Percentiles rank a stretch among this genome's conserved stretches.
phyloP scores from a whole-genome alignment of 2,113 vertebrate species.

The Ictalurus punctatus region DNA sequence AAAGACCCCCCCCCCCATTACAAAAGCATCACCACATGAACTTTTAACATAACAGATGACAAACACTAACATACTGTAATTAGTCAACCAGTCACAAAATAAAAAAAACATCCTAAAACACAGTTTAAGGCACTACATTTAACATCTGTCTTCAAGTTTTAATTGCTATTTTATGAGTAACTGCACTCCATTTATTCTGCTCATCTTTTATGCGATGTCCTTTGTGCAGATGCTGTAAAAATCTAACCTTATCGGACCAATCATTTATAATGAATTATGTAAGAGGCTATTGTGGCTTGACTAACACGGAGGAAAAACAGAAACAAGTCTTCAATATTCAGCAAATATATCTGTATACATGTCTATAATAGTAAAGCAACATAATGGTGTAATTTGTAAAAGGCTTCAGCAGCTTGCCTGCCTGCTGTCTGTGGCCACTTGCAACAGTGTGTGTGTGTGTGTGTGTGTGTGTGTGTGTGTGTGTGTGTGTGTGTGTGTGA shows the following conservation, averaged over 20 bases:
- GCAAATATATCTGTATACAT: neutral
- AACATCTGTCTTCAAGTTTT: neutral
- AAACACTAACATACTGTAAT: neutral
- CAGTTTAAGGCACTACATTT: neutral
- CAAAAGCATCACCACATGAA: neutral
- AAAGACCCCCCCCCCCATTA: neutral
- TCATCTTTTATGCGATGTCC: neutral
- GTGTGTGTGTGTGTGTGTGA: neutral
- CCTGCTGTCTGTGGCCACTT: neutral
- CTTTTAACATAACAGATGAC: neutral
- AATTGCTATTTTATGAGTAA: neutral
- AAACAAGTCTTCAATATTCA: neutral
- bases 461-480: neutral
- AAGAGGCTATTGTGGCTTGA: neutral
- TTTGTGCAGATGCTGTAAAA: neutral
- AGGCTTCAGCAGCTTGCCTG: slow-evolving; percentile 2
- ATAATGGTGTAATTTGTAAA: slow-evolving; percentile 14
- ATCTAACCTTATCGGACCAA: neutral
- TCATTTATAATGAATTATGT: neutral
- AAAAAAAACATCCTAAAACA: neutral
- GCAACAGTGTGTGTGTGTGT: neutral
- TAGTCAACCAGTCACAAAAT: neutral
- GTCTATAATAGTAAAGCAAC: neutral
- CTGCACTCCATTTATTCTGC: neutral
- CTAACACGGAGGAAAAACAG: neutral